phyloP scores from a whole-genome alignment of 2,888 invertebrate species.

The Dioctria rufipes region DNA sequence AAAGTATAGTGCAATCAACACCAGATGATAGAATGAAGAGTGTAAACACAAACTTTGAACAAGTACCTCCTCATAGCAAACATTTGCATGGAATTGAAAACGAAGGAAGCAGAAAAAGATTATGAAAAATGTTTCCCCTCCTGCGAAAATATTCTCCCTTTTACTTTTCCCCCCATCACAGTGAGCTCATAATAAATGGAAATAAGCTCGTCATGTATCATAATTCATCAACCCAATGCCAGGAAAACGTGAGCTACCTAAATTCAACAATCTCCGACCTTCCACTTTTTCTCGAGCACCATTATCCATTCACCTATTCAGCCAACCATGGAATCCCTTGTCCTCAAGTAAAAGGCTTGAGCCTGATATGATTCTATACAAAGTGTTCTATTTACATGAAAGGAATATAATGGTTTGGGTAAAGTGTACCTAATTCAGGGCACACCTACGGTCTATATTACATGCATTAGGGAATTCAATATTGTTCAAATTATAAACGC shows the following conservation, averaged over 20 bases:
- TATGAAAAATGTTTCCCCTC: slow-evolving; percentile 47
- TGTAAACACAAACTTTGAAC: slow-evolving; percentile 42
- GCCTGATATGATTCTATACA: background rate
- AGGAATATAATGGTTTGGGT: slow-evolving; percentile 5
- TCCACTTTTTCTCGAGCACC: slow-evolving; percentile 50
- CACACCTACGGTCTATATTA: too few species aligned
- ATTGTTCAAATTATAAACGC: too few species aligned
- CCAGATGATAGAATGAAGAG: slow-evolving; percentile 45
- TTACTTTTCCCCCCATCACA: background rate
- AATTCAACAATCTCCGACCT: slow-evolving; percentile 50
- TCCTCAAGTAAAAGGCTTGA: slow-evolving; percentile 47
- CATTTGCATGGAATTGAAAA: slow-evolving; percentile 45
- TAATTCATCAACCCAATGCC: slow-evolving; percentile 51
- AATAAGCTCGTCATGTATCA: slow-evolving; percentile 51
- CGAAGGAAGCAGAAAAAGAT: slow-evolving; percentile 43
- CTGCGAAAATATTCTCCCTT: slow-evolving; percentile 38
- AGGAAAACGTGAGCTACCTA: slow-evolving; percentile 41
- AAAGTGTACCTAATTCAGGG: background rate
- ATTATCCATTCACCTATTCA: slow-evolving; percentile 52
- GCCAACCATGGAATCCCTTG: slow-evolving; percentile 45
- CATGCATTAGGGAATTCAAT: too few species aligned
- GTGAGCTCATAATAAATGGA: slow-evolving; percentile 44
- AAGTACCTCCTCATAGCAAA: slow-evolving; percentile 21
- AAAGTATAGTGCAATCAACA: too few species aligned
- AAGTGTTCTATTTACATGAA: slow-evolving; percentile 3